Percentiles rank a stretch among this genome's conserved stretches.
These are phyloP conservation scores for Tolypeutes matacus DNA, from an alignment of 2,797 vertebrate genomes.

Conservation along the genomic window DNA sequence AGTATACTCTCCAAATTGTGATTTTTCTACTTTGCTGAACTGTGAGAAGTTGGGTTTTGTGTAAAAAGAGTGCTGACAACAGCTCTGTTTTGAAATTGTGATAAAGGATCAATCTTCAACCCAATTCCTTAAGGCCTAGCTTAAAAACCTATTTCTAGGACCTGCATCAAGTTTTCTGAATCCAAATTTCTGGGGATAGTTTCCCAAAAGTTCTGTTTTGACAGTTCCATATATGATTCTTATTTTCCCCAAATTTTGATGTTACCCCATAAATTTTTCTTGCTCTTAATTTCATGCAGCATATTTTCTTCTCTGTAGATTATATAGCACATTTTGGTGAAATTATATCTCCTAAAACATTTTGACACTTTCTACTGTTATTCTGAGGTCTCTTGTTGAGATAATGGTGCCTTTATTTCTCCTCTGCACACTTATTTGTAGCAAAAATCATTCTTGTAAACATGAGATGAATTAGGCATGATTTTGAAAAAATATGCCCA, in stretches of 20 bases:
- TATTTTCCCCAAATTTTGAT: background rate
- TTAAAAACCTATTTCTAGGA: background rate
- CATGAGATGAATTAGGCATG: background rate
- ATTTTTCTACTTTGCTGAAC: constrained; percentile 3
- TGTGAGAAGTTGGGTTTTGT: background rate
- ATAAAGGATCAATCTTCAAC: background rate
- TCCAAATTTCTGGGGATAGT: background rate
- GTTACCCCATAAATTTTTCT: background rate
- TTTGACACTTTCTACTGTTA: background rate
- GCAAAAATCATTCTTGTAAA: background rate
- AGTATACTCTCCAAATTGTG: background rate
- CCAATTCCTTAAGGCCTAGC: background rate
- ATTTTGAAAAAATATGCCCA: constrained; percentile 15
- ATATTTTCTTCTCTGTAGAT: background rate
- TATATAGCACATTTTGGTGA: background rate
- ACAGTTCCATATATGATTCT: background rate
- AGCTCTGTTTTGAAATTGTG: background rate
- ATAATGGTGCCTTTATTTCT: background rate
- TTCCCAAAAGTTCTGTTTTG: background rate
- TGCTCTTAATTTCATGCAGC: background rate
- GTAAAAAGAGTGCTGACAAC: background rate
- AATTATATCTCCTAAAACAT: background rate
- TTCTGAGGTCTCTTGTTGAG: background rate
- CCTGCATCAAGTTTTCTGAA: background rate
- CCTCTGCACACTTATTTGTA: background rate